Evolutionary conservation across 2,113 vertebrate genomes (phyloP).

Genomic region (Zosterops lateralis): DNA sequence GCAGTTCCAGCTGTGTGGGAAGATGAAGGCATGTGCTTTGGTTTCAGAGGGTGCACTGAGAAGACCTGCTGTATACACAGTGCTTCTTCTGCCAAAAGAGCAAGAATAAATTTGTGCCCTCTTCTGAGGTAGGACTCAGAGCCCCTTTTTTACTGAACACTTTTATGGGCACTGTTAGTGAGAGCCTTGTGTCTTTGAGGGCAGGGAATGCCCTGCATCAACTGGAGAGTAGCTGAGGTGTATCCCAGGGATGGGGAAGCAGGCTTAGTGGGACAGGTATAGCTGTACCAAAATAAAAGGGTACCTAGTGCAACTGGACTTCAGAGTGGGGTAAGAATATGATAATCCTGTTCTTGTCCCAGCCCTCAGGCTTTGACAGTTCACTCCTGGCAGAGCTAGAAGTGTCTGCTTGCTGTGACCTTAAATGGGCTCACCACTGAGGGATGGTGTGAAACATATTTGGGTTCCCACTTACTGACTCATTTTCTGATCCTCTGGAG

Average conservation of each 20-base stretch:
- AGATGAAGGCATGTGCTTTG: neutral
- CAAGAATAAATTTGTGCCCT: neutral
- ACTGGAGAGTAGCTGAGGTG: neutral
- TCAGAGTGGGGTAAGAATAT: neutral
- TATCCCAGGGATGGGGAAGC: neutral
- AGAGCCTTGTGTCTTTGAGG: neutral
- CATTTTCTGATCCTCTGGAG: neutral
- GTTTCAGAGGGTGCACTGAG: neutral
- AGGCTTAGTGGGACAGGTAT: neutral
- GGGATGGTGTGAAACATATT: neutral
- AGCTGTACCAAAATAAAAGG: neutral
- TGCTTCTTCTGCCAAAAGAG: neutral
- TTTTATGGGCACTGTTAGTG: accelerated
- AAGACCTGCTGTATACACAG: neutral
- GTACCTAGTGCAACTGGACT: neutral
- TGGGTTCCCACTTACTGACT: neutral
- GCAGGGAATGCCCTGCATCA: neutral
- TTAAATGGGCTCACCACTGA: neutral
- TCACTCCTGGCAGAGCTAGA: neutral
- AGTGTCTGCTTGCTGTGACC: neutral
- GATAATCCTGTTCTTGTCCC: neutral
- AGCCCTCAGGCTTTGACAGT: neutral
- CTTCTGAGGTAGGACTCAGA: neutral
- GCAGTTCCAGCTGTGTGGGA: conserved; percentile 18
- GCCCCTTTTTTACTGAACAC: neutral